Percentiles rank a stretch among this genome's conserved stretches.
These are phyloP conservation scores for Epinephelus coioides DNA, from an alignment of 2,797 vertebrate genomes.

Conservation along the genomic window DNA sequence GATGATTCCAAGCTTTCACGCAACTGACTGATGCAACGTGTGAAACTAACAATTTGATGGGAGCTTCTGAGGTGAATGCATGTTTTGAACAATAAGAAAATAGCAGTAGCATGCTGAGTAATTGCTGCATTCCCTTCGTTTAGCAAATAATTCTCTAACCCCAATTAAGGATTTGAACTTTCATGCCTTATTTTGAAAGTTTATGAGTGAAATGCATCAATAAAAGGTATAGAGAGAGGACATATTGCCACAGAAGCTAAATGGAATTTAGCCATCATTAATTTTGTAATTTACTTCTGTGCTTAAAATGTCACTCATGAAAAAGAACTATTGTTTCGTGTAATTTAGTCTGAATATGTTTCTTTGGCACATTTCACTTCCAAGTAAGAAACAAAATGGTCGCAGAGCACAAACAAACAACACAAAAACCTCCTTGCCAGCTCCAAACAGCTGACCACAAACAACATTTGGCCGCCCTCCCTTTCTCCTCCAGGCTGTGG, in stretches of 20 bases:
- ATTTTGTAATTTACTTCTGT: neutral
- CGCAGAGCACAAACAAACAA: slow-evolving; percentile 38
- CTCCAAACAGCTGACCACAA: slow-evolving; percentile 37
- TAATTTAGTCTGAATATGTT: neutral
- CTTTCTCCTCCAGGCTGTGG: slow-evolving; percentile 38
- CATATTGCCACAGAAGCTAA: neutral
- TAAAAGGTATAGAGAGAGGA: neutral
- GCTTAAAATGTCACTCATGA: too few relatives aligned
- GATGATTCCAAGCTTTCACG: slow-evolving; percentile 23
- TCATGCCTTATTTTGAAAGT: slow-evolving; percentile 1
- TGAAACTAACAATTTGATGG: slow-evolving; percentile 22
- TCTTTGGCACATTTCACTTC: neutral
- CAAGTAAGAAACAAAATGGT: neutral
- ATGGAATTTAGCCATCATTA: neutral
- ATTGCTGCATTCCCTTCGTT: slow-evolving; percentile 37
- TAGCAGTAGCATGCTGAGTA: neutral
- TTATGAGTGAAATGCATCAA: neutral
- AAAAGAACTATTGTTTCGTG: neutral
- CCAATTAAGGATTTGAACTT: neutral
- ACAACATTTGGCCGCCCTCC: slow-evolving; percentile 16
- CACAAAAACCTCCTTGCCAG: neutral
- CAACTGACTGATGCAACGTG: slow-evolving; percentile 32
- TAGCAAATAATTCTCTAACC: neutral
- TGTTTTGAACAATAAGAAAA: slow-evolving; percentile 17
- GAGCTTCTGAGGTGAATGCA: slow-evolving; percentile 12